These are phyloP conservation scores for Cephus runcator DNA, from an alignment of 2,888 invertebrate genomes.

Conservation along the genomic window DNA sequence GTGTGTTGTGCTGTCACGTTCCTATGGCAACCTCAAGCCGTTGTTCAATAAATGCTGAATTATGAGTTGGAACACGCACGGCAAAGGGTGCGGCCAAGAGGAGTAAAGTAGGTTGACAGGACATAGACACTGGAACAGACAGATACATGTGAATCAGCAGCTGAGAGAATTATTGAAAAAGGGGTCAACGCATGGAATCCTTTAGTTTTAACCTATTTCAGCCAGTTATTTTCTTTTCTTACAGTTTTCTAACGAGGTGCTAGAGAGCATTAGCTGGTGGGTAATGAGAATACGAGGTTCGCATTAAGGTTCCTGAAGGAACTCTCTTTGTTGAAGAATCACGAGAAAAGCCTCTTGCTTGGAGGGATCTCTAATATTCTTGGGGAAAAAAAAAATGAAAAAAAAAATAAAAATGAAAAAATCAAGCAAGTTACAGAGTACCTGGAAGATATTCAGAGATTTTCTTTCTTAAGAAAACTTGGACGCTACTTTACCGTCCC, in stretches of 20 bases:
- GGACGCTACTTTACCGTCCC: neutral
- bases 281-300: neutral
- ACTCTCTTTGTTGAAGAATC: neutral
- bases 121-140: neutral
- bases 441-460: neutral
- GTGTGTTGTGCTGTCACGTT: constrained; percentile 50
- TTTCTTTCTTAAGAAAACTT: neutral
- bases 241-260: neutral
- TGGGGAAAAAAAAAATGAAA: too few relatives aligned
- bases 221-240: neutral
- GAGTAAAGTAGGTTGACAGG: constrained; percentile 31
- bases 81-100: constrained; percentile 6
- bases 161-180: neutral
- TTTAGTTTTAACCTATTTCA: neutral
- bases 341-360: neutral
- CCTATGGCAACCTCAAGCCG: constrained; percentile 50
- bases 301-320: neutral
- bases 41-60: constrained; percentile 57
- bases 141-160: neutral
- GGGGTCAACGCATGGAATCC: neutral
- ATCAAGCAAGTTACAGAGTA: neutral
- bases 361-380: neutral
- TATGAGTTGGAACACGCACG: constrained; percentile 40
- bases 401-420: neutral
- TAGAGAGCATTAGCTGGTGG: neutral